Conservation (phyloP, 2,113 vertebrate genomes). For the Callopanchax toddi region DNA sequence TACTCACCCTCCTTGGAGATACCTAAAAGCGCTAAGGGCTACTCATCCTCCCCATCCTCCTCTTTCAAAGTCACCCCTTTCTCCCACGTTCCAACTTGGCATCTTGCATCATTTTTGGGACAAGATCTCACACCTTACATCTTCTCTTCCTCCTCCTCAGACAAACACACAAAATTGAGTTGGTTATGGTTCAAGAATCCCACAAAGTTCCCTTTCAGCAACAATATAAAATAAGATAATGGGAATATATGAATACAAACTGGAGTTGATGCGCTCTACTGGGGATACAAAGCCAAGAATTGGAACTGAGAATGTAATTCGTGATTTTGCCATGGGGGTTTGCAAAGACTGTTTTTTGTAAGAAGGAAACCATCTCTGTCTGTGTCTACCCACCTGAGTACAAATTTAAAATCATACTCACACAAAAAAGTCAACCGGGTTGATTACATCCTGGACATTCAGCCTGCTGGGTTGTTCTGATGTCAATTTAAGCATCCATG, state of each 20-base stretch:
- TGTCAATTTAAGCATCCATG: background rate
- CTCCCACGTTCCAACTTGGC: conserved; percentile 56
- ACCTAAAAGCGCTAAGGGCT: conserved; percentile 66
- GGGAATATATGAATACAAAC: conserved; percentile 50
- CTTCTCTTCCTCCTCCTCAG: conserved; percentile 14
- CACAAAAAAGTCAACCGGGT: background rate
- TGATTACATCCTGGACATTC: no score
- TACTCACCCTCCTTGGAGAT: conserved; percentile 58
- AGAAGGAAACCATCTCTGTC: background rate
- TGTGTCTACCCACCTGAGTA: background rate
- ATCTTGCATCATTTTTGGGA: conserved; percentile 42
- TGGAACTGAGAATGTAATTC: conserved; percentile 47
- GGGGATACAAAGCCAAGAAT: conserved; percentile 35
- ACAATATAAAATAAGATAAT: conserved; percentile 53
- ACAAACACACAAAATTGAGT: conserved; percentile 58
- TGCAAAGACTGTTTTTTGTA: conserved; percentile 19
- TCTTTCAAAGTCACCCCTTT: conserved; percentile 78
- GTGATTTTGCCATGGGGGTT: conserved; percentile 29
- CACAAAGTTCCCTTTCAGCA: conserved; percentile 62
- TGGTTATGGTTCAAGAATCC: conserved; percentile 72
- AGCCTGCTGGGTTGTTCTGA: conserved; percentile 1
- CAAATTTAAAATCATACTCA: background rate
- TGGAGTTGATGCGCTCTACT: conserved; percentile 19
- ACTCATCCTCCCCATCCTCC: conserved; percentile 45
- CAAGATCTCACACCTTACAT: conserved; percentile 22